Evolutionary conservation across 30 jellyfish, hydroid and myxozoan species (phyloP).

Genomic region (Hydractinia symbiolongicarpus): DNA sequence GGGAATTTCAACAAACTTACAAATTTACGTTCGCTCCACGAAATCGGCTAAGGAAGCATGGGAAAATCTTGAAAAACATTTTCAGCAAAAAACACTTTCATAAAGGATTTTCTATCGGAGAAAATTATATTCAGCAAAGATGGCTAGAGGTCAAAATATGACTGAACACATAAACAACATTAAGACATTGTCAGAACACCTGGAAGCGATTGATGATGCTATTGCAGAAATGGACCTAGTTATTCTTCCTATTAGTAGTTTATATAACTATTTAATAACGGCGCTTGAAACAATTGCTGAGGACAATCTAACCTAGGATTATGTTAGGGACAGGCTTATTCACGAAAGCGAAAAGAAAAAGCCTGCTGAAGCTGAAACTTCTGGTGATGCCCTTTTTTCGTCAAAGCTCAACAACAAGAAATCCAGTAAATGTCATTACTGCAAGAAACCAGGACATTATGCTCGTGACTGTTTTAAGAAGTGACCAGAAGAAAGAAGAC

Average conservation of each 20-base stretch:
- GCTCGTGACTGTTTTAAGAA: too few species aligned
- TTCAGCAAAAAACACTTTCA: conserved; percentile 42
- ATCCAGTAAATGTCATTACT: conserved; percentile 28
- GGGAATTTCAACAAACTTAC: conserved; percentile 39
- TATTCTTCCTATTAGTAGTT: too few species aligned
- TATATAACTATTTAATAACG: too few species aligned
- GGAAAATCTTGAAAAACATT: conserved; percentile 52
- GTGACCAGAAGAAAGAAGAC: too few species aligned
- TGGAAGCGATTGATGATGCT: too few species aligned
- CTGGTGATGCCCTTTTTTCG: neutral
- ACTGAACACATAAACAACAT: too few species aligned
- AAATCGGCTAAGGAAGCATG: conserved; percentile 56
- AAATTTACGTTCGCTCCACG: conserved; percentile 53
- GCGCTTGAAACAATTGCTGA: too few species aligned
- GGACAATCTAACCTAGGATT: too few species aligned
- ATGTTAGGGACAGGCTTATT: conserved; percentile 11
- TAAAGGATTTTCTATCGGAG: conserved; percentile 45
- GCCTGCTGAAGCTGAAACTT: neutral
- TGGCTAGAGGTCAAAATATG: conserved; percentile 43
- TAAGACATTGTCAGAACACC: too few species aligned
- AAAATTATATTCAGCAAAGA: conserved; percentile 34
- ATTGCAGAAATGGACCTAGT: too few species aligned
- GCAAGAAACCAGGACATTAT: too few species aligned
- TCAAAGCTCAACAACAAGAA: neutral
- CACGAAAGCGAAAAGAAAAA: conserved; percentile 21